A percentile compares a stretch with the other conserved stretches of the same genome.
These are phyloP conservation scores for Alethe castanea DNA, from an alignment of 2,113 vertebrate genomes.

Conservation along the genomic window DNA sequence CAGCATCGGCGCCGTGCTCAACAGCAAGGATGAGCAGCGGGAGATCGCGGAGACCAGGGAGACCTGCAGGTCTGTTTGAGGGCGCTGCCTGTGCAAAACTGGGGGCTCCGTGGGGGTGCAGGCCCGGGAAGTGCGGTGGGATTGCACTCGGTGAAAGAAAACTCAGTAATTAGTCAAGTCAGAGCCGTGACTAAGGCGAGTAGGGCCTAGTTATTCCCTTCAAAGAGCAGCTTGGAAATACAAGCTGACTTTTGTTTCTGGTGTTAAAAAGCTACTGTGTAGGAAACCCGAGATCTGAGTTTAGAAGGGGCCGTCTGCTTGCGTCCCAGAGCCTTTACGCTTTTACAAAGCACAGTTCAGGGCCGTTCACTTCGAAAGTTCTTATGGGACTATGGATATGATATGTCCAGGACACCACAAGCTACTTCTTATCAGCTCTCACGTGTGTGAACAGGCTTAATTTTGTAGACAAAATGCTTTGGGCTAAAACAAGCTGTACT, in stretches of 20 bases:
- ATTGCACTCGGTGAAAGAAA: rapidly evolving
- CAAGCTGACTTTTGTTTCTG: background rate
- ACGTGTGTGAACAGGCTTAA: rapidly evolving
- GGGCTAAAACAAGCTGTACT: background rate
- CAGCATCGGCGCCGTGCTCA: slow-evolving; percentile 92
- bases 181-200: background rate
- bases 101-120: rapidly evolving
- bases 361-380: background rate
- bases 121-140: rapidly evolving
- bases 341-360: background rate
- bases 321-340: background rate
- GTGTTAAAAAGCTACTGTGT: background rate
- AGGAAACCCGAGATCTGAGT: background rate
- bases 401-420: background rate
- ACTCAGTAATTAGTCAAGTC: rapidly evolving
- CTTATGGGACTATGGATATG: rapidly evolving
- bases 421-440: background rate
- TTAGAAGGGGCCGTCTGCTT: rapidly evolving
- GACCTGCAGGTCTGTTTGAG: slow-evolving; percentile 80
- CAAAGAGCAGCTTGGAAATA: background rate
- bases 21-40: slow-evolving; percentile 94
- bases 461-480: background rate
- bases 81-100: rapidly evolving
- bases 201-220: background rate
- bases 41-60: slow-evolving; percentile 94